These are phyloP conservation scores for Epinotia nisella DNA, from an alignment of 2,888 invertebrate genomes.

Conservation along the genomic window DNA sequence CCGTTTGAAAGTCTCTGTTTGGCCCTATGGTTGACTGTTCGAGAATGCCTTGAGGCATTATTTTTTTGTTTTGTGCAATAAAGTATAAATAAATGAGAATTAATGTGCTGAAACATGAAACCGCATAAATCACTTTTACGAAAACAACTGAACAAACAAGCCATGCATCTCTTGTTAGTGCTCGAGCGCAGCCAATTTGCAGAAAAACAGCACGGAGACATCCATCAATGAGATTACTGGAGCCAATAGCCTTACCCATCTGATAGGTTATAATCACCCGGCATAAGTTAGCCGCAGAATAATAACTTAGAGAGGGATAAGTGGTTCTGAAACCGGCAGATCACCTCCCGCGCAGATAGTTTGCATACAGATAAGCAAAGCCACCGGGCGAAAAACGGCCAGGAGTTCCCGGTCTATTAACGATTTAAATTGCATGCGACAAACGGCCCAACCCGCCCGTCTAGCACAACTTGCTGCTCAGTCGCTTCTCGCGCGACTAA, in stretches of 20 bases:
- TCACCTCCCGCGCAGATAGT: slow-evolving; percentile 33
- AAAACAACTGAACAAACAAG: neutral
- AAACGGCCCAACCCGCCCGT: neutral
- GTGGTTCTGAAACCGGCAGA: slow-evolving; percentile 51
- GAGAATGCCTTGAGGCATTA: too few relatives aligned
- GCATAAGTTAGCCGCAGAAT: slow-evolving; percentile 54
- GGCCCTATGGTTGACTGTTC: too few relatives aligned
- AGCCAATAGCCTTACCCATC: slow-evolving; percentile 50
- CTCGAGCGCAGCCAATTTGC: neutral
- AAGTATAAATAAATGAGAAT: too few relatives aligned
- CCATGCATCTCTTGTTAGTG: neutral
- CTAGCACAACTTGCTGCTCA: too few relatives aligned
- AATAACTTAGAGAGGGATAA: slow-evolving; percentile 56
- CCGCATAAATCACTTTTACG: too few relatives aligned
- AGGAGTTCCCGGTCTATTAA: slow-evolving; percentile 33
- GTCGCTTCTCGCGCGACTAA: too few relatives aligned
- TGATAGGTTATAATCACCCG: slow-evolving; percentile 54
- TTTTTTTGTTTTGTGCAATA: too few relatives aligned
- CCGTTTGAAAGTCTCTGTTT: too few relatives aligned
- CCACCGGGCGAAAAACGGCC: slow-evolving; percentile 12
- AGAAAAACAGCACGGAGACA: slow-evolving; percentile 25
- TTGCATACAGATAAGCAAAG: slow-evolving; percentile 47
- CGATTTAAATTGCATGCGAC: slow-evolving; percentile 41
- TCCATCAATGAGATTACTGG: slow-evolving; percentile 62
- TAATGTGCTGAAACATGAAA: neutral